Conservation (phyloP, 2,113 vertebrate species). For the Trichechus manatus region DNA sequence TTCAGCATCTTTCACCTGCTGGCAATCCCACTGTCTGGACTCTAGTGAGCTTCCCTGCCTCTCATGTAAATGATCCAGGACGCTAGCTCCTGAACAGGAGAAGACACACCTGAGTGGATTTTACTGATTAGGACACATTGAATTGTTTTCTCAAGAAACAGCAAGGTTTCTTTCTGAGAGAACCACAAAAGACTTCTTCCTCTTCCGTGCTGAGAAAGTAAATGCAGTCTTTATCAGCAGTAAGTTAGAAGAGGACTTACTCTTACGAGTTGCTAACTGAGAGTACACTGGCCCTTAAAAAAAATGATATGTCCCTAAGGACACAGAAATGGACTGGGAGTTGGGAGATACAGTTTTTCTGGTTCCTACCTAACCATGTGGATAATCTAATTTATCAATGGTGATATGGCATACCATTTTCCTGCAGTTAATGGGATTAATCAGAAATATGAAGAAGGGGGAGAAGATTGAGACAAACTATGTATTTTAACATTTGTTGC, state of each 20-base stretch:
- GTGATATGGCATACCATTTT: neutral
- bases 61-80: neutral
- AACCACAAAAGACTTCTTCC: constrained; percentile 35
- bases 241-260: constrained; percentile 25
- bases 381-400: neutral
- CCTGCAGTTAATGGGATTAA: neutral
- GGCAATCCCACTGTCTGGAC: neutral
- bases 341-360: neutral
- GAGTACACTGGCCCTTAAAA: neutral
- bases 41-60: neutral
- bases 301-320: neutral
- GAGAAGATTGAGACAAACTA: constrained; percentile 7
- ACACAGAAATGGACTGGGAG: neutral
- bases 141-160: constrained; percentile 57
- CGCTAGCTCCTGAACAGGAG: constrained; percentile 36
- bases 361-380: neutral
- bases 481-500: neutral
- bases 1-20: neutral
- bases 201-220: constrained; percentile 40
- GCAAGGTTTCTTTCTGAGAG: constrained; percentile 3
- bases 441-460: constrained; percentile 28
- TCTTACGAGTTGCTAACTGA: constrained; percentile 22
- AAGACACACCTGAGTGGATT: constrained; percentile 26
- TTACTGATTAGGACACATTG: constrained; percentile 28
- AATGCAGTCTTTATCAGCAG: constrained; percentile 13